A percentile compares a stretch with the other conserved stretches of the same genome.
Conservation (phyloP, 2,888 invertebrate species). For the Archaeoteleia sp. region DNA sequence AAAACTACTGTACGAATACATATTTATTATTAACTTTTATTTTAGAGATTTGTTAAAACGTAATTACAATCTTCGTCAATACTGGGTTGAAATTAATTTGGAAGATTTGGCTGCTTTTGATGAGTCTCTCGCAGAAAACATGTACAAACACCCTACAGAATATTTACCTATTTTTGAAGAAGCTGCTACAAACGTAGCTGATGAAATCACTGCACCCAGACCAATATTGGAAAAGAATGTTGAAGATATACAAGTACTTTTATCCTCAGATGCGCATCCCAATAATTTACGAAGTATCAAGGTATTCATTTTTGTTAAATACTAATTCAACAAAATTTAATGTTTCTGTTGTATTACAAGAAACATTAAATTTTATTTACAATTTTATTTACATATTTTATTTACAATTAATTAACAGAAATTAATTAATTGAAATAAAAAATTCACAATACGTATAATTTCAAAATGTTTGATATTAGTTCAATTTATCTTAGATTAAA, state of each 20-base stretch:
- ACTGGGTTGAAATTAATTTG: conserved; percentile 92
- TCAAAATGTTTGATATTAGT: too few species aligned
- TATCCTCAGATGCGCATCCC: conserved; percentile 89
- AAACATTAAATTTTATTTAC: conserved; percentile 8
- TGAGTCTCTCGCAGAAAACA: conserved; percentile 92
- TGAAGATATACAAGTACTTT: conserved; percentile 93
- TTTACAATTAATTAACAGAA: not conserved
- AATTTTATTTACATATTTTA: conserved; percentile 17
- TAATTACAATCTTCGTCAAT: conserved; percentile 93
- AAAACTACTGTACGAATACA: too few species aligned
- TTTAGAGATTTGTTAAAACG: conserved; percentile 92
- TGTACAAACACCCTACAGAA: conserved; percentile 94
- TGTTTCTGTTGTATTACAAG: too few species aligned
- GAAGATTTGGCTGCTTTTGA: conserved; percentile 97
- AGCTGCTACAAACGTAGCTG: conserved; percentile 96
- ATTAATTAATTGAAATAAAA: conserved; percentile 1
- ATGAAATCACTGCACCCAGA: conserved; percentile 95
- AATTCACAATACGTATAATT: too few species aligned
- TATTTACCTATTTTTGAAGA: conserved; percentile 96
- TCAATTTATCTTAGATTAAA: too few species aligned
- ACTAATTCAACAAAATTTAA: too few species aligned
- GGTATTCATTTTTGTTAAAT: conserved; percentile 78
- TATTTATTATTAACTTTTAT: too few species aligned
- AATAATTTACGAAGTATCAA: conserved; percentile 89
- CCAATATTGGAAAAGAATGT: conserved; percentile 92